A percentile compares a stretch with the other conserved stretches of the same genome.
Conservation (phyloP, 1,140 invertebrate species). For the Brachionus asplanchnoidis region DNA sequence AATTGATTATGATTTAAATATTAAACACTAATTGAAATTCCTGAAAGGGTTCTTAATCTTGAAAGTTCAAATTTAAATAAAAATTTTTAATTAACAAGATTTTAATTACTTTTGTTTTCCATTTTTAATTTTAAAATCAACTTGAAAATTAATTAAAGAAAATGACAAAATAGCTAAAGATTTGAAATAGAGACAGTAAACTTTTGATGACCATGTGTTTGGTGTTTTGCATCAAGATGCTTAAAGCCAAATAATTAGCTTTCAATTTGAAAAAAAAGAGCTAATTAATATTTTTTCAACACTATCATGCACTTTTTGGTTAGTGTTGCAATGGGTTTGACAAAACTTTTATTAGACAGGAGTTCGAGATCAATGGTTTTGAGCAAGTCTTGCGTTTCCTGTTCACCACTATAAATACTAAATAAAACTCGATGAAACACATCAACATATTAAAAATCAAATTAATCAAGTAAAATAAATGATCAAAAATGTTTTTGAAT, state of each 20-base stretch:
- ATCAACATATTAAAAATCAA: slow-evolving; percentile 39
- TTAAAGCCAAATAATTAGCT: not conserved
- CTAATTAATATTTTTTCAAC: not conserved
- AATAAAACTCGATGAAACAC: not conserved
- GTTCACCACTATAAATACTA: not conserved
- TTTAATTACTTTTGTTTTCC: not conserved
- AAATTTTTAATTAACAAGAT: not conserved
- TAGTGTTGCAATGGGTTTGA: not conserved
- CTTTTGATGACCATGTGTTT: not conserved
- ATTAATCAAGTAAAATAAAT: not conserved
- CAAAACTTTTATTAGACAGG: not conserved
- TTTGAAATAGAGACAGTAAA: not conserved
- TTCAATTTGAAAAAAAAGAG: not conserved
- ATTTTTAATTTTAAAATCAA: not conserved
- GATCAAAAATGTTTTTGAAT: not conserved
- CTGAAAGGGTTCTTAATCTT: too few relatives aligned
- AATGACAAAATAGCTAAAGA: not conserved
- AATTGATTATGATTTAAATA: too few relatives aligned
- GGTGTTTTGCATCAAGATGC: not conserved
- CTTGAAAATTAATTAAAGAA: not conserved
- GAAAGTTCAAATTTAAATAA: not conserved
- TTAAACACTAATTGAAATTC: too few relatives aligned
- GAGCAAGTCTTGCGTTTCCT: not conserved
- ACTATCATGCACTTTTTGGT: not conserved
- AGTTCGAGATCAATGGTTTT: not conserved